Base-by-base conservation (phyloP, 2,113 vertebrate genomes). In the Ceratotherium simum region DNA sequence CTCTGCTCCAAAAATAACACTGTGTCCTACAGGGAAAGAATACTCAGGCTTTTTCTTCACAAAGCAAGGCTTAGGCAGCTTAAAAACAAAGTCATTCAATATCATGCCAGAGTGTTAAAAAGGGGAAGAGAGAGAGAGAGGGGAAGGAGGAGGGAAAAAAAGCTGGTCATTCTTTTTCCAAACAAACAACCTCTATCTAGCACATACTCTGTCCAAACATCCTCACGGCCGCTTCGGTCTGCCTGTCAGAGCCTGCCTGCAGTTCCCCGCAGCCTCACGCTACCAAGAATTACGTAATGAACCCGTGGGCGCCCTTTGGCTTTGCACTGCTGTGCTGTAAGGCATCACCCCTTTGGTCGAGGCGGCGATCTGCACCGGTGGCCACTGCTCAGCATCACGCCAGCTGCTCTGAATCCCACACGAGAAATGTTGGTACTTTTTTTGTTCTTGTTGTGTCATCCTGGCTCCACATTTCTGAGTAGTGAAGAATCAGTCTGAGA, bases 1-100 rank as follows among this genome's bases (percentile, higher is more conserved):
- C 94, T 95, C 70, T 70, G 51, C 31, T 98, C 98, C 98, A 98
- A 98, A 98, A 99, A 98, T 98, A 98, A 98, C 48, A 86, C 95
- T 46, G 95, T 87, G 67, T 56, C 81, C 96, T 58, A 78, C 82
- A 75, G 92, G 69, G 0, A 17, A 98, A 91, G 90, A 93, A 96
- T 56, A 86, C 14, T 51, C 2, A 62, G 75, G 92, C 87, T 95
- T 97, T 87, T 96, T 91, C 97, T 87, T 93, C 33, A 84, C 79
- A 95, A 46, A 89, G 82, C 88, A 96, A 98, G 92, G 81, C 29
- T 56, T 70, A 97, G 90, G 69, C 89, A 84, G 76, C 81, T 94
- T 88, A 96, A 97, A 98, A 87, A 95, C 96, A 92, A 97, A 97
- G 94, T 60, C 90, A 92, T 96, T 98, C 90, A 87, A 85, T 87